Percentiles rank a stretch among this genome's conserved stretches.
Conservation (phyloP, 1,140 invertebrate genomes). For the Scaptomyza graminum region DNA sequence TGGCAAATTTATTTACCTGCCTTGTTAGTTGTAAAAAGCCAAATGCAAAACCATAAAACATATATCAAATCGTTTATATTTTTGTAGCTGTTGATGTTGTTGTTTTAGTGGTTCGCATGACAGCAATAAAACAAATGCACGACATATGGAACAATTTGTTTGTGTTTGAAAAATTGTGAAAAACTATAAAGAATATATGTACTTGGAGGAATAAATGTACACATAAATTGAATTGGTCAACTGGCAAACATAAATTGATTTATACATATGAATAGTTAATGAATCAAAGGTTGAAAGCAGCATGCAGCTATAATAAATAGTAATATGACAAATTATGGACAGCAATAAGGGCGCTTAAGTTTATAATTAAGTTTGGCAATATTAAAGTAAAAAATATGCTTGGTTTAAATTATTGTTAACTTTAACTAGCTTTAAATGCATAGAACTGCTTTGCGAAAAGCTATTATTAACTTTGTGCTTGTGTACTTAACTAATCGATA, state of each 20-base stretch:
- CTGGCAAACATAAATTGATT: conserved; percentile 29
- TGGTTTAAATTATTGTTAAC: neutral
- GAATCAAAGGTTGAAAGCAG: conserved; percentile 4
- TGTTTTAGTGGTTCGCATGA: conserved; percentile 15
- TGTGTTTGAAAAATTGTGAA: conserved; percentile 11
- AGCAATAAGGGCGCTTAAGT: neutral
- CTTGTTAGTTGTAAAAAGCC: conserved; percentile 8
- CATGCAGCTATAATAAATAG: neutral
- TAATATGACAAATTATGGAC: conserved; percentile 13
- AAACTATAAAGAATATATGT: conserved; percentile 15
- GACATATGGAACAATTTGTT: conserved; percentile 36
- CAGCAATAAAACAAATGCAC: conserved; percentile 30
- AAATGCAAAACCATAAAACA: conserved; percentile 20
- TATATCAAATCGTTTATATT: conserved; percentile 32
- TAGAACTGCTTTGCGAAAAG: conserved; percentile 3
- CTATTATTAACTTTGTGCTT: conserved; percentile 56
- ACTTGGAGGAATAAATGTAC: neutral
- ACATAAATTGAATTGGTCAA: neutral
- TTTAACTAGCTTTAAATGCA: neutral
- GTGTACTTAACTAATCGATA: conserved; percentile 67
- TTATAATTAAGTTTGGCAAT: conserved; percentile 2
- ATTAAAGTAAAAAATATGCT: neutral
- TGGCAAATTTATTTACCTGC: conserved; percentile 33
- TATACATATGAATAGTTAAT: conserved; percentile 35
- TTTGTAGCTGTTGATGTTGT: conserved; percentile 4